Evolutionary conservation across 2,888 invertebrate genomes (phyloP), one percentile per base, ranked within the genome.

Genomic region (Drosophila robusta): DNA sequence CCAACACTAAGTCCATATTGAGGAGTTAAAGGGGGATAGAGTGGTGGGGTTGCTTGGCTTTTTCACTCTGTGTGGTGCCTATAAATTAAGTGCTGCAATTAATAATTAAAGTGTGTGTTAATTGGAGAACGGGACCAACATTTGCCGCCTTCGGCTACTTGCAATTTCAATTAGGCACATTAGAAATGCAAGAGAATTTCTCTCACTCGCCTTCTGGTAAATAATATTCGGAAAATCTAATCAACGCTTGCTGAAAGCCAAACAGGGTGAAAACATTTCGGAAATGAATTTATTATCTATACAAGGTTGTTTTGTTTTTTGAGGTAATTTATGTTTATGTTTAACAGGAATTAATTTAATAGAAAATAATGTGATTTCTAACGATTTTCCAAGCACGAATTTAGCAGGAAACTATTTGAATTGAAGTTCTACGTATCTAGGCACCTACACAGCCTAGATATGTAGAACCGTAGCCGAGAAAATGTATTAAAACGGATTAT

Each of bases 31-130:
- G n/a, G 14, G 16, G 5, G 18, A 6, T 18, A 14, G 36, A 18
- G 14, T 12, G 11, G 3, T 5, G 4, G 34, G 54, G 9, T 18
- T 22, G 47, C 22, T 32, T 29, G 58, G 11, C 26, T 42, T 46
- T 51, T 32, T 50, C 38, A 24, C 32, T 64, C 51, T 18, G 45
- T 46, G 61, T 44, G 77, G 47, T 42, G 87, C 73, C 82, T 74
- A 87, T 87, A 89, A 76, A 84, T 89, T 84, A 87, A 87, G 84
- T 89, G 82, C 74, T 54, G 69, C 89, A 85, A 89, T 85, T 89
- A 85, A 85, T 85, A 87, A 85, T 89, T 89, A 63, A 85, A 89
- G 74, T 79, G 84, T 78, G 87, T 88, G 89, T 83, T 89, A 84
- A 83, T 88, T 88, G 87, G 80, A 49, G 49, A 60, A 69, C 36